Conservation (phyloP, 1,140 invertebrate genomes). For the Calliopsis andreniformis region DNA sequence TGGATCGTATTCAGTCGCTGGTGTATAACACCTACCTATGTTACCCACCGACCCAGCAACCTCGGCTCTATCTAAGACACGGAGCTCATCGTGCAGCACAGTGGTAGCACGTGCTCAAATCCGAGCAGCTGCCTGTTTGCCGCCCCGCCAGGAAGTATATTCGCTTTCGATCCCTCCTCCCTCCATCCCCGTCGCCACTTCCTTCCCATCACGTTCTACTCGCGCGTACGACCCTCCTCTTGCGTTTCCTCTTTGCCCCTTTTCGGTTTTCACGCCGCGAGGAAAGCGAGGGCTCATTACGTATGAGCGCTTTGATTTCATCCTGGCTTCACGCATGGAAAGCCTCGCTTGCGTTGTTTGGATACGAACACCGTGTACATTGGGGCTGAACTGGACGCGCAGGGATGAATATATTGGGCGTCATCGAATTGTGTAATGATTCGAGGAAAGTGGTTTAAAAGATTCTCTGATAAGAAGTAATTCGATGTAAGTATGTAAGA, state of each 20-base stretch:
- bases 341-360: background rate
- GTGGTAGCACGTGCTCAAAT: conserved; percentile 80
- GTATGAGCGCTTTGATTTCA: conserved; percentile 41
- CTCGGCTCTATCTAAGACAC: conserved; percentile 45
- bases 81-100: conserved; percentile 51
- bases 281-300: conserved; percentile 5
- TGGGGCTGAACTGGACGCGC: no score
- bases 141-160: conserved; percentile 63
- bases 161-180: conserved; percentile 55
- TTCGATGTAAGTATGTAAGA: no score
- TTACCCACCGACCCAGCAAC: conserved; percentile 47
- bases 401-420: no score
- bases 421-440: no score
- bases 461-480: no score
- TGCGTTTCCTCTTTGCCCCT: conserved; percentile 19
- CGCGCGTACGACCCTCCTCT: conserved; percentile 17
- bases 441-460: no score
- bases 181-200: conserved; percentile 40
- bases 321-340: background rate
- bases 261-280: conserved; percentile 36
- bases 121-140: conserved; percentile 69
- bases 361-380: no score
- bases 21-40: conserved; percentile 56
- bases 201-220: conserved; percentile 58
- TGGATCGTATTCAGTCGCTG: conserved; percentile 37